Conservation (phyloP, 2,797 vertebrate genomes). For the Cossypha dichroa region DNA sequence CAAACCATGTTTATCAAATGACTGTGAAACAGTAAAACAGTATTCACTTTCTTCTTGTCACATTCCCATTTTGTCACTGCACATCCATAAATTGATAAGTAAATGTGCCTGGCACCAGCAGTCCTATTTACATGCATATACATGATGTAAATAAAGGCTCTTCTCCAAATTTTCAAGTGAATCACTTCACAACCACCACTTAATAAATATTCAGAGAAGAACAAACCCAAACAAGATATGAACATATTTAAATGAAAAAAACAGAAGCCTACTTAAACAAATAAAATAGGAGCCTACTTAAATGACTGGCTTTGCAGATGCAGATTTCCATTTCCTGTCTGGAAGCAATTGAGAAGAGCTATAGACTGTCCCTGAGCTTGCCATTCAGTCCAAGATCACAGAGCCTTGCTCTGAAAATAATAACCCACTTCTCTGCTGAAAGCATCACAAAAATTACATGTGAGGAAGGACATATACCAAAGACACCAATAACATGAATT, state of each 20-base stretch:
- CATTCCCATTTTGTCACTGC: neutral
- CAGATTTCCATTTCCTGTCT: neutral
- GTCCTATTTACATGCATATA: neutral
- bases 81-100: neutral
- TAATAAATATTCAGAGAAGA: conserved; percentile 16
- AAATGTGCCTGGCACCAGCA: neutral
- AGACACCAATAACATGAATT: neutral
- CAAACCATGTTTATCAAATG: neutral
- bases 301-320: neutral
- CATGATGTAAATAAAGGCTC: neutral
- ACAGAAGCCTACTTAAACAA: neutral
- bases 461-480: neutral
- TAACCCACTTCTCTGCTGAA: neutral
- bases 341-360: neutral
- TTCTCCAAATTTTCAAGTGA: neutral
- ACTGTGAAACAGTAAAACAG: neutral
- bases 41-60: neutral
- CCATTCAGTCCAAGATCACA: neutral
- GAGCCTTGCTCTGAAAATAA: neutral
- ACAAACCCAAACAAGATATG: neutral
- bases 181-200: neutral
- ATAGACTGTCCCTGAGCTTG: neutral
- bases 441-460: neutral
- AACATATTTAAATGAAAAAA: neutral
- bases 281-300: neutral